Base-by-base conservation (phyloP, 1,140 invertebrate genomes). In the Euwallacea fornicatus region DNA sequence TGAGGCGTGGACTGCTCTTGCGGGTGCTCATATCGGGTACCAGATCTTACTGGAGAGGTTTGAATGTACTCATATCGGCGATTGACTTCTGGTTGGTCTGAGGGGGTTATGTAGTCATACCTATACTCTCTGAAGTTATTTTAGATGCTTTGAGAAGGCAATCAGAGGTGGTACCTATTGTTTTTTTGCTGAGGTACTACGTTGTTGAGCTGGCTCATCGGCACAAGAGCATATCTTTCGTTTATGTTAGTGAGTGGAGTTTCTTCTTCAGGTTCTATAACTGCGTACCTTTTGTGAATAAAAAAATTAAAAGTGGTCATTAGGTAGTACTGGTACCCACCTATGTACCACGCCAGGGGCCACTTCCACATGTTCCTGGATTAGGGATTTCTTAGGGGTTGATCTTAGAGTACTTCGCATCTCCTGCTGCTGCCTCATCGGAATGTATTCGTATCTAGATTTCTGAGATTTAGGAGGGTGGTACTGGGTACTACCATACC, bases 281-380 rank as follows among this genome's bases (percentile, higher is more conserved):
- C 85, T 0, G 87, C 87, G 76, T 89, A 89, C 69, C 87, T 83
- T 69, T 84, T 84, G 21, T 9, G 60, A 60, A 66, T 10, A 65
- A 54, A 43, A 44, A 54, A 83, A 83, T 46, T 84, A 83, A 7
- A 41, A 15, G 6, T 41, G 53, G 7, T 56, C n/a, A 33, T 62
- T 69, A 66, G 62, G 55, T 62, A 16, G 60, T 69, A 33, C 4
- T 33, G 4, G 16, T 55, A 47, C 55, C 42, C 11, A 69, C 67
- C 72, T 60, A 21, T 75, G 69, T 9, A 75, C 60, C 11, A 71
- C 44, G 10, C 86, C 86, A 66, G 88, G 87, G 6, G 86, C 66
- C 82, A 82, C 68, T 42, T 60, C 55, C 56, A 58, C 42, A 11
- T 61, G 42, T 47, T 63, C 44, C 13, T 65, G 13, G 4, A 21